Base-by-base conservation (phyloP, 2,797 vertebrate species). In the Danio albolineatus region DNA sequence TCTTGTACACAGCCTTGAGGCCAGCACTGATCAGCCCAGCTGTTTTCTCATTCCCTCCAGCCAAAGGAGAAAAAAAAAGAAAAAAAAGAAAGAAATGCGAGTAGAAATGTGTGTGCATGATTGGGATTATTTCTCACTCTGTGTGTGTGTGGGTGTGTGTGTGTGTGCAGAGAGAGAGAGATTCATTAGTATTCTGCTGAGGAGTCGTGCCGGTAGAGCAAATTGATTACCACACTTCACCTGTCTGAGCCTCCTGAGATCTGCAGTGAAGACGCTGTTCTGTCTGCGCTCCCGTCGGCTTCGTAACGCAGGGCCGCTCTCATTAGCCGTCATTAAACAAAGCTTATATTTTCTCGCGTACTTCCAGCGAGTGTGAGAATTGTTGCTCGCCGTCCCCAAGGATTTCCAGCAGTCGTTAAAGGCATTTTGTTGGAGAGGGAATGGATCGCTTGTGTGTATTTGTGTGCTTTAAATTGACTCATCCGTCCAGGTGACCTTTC, bases 191-290 rank as follows among this genome's bases (percentile, higher is more conserved):
- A 98, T 98, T 96, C 96, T 85, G 84, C 92, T 92, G 94, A 93
- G 95, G 96, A 91, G 61, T 91, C 94, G 87, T 96, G 96, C 95
- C 96, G 96, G 95, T 94, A 94, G 95, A 96, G 95, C 95, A 96
- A 96, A 98, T 97, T 97, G 96, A 98, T 97, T 96, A 95, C 94
- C 95, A 94, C 95, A 94, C 94, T 95, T 94, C 97, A 97, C 96
- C 96, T 97, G 95, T 95, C 95, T 95, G 95, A 95, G 95, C 95
- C 95, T 95, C 93, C 93, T 92, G 94, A 93, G 96, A 95, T 95
- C 91, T 94, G 95, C 95, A 93, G 95, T 93, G 94, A 89, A 91
- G 93, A 91, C 94, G 92, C 93, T 81, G 82, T 86, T 92, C 87
- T 88, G 90, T 90, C 87, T 88, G 85, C 70, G 57, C 84, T 87